These are phyloP conservation scores for Diplazon laetatorius DNA, from an alignment of 2,888 invertebrate species.

Conservation along the genomic window DNA sequence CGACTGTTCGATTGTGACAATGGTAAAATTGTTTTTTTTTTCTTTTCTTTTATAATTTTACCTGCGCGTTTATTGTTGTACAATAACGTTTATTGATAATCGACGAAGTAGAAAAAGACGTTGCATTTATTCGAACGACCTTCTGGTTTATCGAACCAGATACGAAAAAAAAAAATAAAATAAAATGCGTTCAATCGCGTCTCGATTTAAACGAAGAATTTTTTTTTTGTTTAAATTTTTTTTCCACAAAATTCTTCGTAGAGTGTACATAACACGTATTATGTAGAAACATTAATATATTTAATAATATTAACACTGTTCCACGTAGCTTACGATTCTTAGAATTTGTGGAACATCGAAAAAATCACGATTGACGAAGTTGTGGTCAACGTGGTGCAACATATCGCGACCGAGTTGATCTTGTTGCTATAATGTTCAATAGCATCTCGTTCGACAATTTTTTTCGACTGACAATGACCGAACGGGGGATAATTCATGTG, in stretches of 20 bases:
- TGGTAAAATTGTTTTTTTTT: too few relatives aligned
- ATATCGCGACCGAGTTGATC: constrained; percentile 39
- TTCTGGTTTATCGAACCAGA: too few relatives aligned
- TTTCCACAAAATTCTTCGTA: not conserved
- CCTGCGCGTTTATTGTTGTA: constrained; percentile 43
- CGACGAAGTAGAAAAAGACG: too few relatives aligned
- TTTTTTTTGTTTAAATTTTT: too few relatives aligned
- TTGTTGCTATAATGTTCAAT: too few relatives aligned
- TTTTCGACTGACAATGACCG: constrained; percentile 66
- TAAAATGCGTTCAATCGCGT: not conserved
- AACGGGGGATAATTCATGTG: constrained; percentile 62
- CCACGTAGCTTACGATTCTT: constrained; percentile 33
- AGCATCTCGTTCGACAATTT: constrained; percentile 57
- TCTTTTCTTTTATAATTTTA: constrained; percentile 27
- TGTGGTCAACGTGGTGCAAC: too few relatives aligned
- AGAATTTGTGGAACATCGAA: constrained; percentile 17
- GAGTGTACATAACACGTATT: constrained; percentile 18
- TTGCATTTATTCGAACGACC: too few relatives aligned
- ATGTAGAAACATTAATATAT: constrained; percentile 41
- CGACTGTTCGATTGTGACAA: constrained; percentile 37
- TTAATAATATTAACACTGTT: constrained; percentile 28
- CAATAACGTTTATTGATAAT: constrained; percentile 11
- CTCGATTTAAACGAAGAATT: constrained; percentile 18
- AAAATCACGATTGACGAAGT: too few relatives aligned
- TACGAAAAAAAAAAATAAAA: too few relatives aligned